Evolutionary conservation across 2,113 vertebrate genomes (phyloP), one percentile per base, ranked within the genome.

Genomic region (Lasiurus cinereus): DNA sequence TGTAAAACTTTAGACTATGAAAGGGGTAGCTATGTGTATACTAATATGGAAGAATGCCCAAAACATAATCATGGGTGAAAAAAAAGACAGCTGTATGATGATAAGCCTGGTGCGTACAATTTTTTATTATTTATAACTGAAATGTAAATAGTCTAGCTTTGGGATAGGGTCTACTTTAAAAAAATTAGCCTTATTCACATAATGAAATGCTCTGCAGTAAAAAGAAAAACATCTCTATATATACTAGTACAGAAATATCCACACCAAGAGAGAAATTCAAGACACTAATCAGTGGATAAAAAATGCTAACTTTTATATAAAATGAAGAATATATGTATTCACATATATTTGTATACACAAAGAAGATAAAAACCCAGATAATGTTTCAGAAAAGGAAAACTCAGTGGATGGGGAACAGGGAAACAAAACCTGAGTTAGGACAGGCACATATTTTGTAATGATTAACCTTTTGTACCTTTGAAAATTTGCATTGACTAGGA

Each of bases 291-390:
- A 59, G 14, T 84, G 46, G 54, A 78, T 73, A 43, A 91, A 78
- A 96, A 24, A 50, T 52, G 56, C 11, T 91, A 87, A 87, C 15
- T 79, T 88, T 83, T 91, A 84, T 50, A 15, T 88, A 78, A 88
- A 88, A 77, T 73, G 19, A 78, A 78, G 87, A 78, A 18, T 18
- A 39, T 72, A 4, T n/a, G 54, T 83, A 54, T 88, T 93, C 52
- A 79, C 31, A 39, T 31, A 62, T 83, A 86, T 69, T 39, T 69
- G 3, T 79, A 87, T 77, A 4, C 7, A 48, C 59, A 83, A 52
- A 77, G 21, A 86, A 79, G n/a, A 66, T 50, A 54, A 92, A 92
- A 90, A 52, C 36, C 64, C 27, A 67, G 36, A 36, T 50, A 70
- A 72, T 64, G 8, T 83, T 94, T 83, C 48, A 52, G 31, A 6